phyloP scores from a whole-genome alignment of 2,888 invertebrate genomes.

The Orchesella flavescens region DNA sequence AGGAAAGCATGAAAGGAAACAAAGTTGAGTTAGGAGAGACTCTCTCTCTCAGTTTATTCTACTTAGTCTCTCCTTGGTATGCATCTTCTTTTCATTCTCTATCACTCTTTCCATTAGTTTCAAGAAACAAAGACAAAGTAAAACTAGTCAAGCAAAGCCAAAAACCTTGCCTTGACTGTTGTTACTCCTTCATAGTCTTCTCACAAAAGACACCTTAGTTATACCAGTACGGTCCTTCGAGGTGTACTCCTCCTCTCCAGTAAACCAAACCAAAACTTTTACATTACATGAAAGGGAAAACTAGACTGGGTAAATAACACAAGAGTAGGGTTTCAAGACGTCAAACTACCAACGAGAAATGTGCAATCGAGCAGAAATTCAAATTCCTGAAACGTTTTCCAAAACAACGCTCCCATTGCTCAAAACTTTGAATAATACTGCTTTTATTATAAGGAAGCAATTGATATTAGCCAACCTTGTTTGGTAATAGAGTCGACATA shows the following conservation, averaged over 20 bases:
- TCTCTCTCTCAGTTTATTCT: slow-evolving; percentile 21
- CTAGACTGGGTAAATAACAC: background rate
- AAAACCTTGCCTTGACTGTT: background rate
- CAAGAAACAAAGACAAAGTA: slow-evolving; percentile 27
- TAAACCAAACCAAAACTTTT: background rate
- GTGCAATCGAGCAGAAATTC: too few species aligned
- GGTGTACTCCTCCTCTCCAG: background rate
- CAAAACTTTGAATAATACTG: too few species aligned
- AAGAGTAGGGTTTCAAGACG: too few species aligned
- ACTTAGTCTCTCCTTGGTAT: slow-evolving; percentile 4
- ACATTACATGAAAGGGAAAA: background rate
- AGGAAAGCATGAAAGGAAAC: slow-evolving; percentile 29
- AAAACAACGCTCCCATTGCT: background rate
- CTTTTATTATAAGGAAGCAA: too few species aligned
- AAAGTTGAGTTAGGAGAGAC: slow-evolving; percentile 17
- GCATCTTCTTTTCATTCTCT: slow-evolving; percentile 25
- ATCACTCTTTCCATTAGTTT: slow-evolving; percentile 42
- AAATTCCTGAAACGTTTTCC: background rate
- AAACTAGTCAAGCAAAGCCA: slow-evolving; percentile 9
- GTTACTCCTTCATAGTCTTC: background rate
- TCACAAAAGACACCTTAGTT: background rate
- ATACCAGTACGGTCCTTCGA: too few species aligned
- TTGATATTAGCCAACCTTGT: too few species aligned
- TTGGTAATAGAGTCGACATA: background rate
- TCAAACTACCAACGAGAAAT: too few species aligned